Evolutionary conservation across 2,797 vertebrate species (phyloP), one percentile per base, ranked within the genome.

Genomic region (Enteromius fasciolatus): DNA sequence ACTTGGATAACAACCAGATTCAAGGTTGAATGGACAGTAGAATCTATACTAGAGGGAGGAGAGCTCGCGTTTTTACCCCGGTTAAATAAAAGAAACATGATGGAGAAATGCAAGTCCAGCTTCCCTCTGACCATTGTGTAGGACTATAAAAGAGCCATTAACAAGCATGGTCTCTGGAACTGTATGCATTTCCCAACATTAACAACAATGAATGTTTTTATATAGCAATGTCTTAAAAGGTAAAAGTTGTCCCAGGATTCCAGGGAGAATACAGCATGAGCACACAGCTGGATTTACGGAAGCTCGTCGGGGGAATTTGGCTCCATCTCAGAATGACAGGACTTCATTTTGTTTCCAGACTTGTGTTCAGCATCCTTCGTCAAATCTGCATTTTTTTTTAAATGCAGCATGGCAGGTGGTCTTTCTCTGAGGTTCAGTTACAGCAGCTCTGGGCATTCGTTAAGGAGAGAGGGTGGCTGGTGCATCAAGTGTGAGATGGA

Each of bases 401-500:
- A 41, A 41, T 54, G 31, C 68, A 50, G n/a, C 57, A 46, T 25
- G 41, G 59, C 80, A 82, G 70, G 54, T 76, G 70, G 61, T 1
- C 1, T 28, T 70, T 83, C 36, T 85, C 39, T 50, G 48, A 70
- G 76, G 41, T 79, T 84, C 23, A 33, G 46, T 80, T 41, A 72
- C 67, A 11, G 31, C 0, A 10, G 75, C 46, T 69, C 46, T 57
- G 50, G 80, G 48, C 18, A 31, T 59, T 25, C 50, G 39, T 48
- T 57, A 28, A 46, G 57, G 59, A 72, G 33, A 59, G 57, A 52
- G 17, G 59, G 36, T 69, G 15, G 18, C 76, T 68, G 50, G 61
- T 67, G 64, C 36, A 48, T 81, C 33, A 75, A 83, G 69, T 66
- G 67, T 84, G 48, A 69, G 74, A 66, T 46, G 68, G 54, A 46